Evolutionary conservation across 2,797 vertebrate genomes (phyloP).

Genomic region (Sebastolobus altivelis): DNA sequence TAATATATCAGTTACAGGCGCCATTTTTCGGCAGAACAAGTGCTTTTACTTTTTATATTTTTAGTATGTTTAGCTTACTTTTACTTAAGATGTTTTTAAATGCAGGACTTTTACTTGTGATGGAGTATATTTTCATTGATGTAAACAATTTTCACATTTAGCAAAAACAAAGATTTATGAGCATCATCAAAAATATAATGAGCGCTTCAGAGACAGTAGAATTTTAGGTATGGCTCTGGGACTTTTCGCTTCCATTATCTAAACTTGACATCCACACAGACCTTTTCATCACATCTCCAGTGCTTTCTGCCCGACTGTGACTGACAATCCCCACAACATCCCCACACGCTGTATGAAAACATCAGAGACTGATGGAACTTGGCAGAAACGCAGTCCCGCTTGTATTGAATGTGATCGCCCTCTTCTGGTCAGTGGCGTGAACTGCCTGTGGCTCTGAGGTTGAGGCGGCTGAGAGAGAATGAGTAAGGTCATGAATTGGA

Average conservation of each 20-base stretch:
- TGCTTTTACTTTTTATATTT: background rate
- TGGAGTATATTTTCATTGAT: background rate
- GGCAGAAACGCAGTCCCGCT: background rate
- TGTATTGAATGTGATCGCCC: conserved; percentile 67
- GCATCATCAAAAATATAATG: background rate
- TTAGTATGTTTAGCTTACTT: background rate
- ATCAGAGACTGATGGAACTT: conserved; percentile 6
- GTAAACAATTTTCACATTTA: background rate
- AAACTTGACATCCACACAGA: background rate
- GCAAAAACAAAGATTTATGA: conserved; percentile 17
- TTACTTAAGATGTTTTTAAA: background rate
- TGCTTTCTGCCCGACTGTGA: background rate
- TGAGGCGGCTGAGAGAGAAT: conserved; percentile 41
- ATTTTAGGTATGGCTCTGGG: background rate
- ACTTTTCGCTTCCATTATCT: background rate
- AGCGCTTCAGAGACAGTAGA: background rate
- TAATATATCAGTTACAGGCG: background rate
- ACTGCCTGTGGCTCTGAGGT: conserved; percentile 44
- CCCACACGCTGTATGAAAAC: conserved; percentile 22
- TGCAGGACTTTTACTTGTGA: background rate
- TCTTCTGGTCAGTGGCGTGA: conserved; percentile 58
- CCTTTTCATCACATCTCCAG: background rate
- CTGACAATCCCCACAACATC: conserved; percentile 3
- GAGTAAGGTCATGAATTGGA: conserved; percentile 69
- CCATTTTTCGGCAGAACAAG: background rate